phyloP scores from a whole-genome alignment of 2,888 invertebrate genomes.

The Phasia obesa region DNA sequence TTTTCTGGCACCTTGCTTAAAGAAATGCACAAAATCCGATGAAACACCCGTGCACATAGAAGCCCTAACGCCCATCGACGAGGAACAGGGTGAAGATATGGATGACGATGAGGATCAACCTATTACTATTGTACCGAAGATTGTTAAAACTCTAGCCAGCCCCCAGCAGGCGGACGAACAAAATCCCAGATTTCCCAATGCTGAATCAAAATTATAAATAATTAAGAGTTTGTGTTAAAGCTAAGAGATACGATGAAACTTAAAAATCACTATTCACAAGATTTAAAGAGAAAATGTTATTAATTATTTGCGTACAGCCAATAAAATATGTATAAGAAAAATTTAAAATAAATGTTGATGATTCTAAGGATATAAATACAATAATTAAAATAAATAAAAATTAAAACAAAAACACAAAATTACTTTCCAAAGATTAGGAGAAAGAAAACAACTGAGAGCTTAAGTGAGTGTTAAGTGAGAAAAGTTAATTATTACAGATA shows the following conservation, averaged over 20 bases:
- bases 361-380: conserved; percentile 23
- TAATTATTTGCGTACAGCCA: conserved; percentile 20
- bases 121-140: conserved; percentile 90
- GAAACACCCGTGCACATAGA: conserved; percentile 87
- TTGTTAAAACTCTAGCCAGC: conserved; percentile 90
- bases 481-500: conserved; percentile 48
- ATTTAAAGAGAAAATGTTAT: conserved; percentile 4
- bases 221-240: conserved; percentile 73
- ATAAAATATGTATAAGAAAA: conserved; percentile 26
- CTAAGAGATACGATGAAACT: conserved; percentile 37
- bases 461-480: conserved; percentile 53
- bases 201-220: conserved; percentile 79
- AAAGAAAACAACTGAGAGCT: conserved; percentile 28
- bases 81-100: conserved; percentile 90
- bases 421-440: conserved; percentile 65
- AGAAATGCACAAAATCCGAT: conserved; percentile 83
- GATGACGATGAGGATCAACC: conserved; percentile 90
- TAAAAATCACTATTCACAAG: conserved; percentile 24
- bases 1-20: conserved; percentile 90
- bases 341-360: conserved; percentile 17
- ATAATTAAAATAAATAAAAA: conserved; percentile 30
- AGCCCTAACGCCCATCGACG: conserved; percentile 91
- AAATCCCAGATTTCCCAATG: conserved; percentile 73
- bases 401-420: no score
- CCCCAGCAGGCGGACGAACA: conserved; percentile 81